Evolutionary conservation across 2,113 vertebrate species (phyloP).

Genomic region (Equus quagga): DNA sequence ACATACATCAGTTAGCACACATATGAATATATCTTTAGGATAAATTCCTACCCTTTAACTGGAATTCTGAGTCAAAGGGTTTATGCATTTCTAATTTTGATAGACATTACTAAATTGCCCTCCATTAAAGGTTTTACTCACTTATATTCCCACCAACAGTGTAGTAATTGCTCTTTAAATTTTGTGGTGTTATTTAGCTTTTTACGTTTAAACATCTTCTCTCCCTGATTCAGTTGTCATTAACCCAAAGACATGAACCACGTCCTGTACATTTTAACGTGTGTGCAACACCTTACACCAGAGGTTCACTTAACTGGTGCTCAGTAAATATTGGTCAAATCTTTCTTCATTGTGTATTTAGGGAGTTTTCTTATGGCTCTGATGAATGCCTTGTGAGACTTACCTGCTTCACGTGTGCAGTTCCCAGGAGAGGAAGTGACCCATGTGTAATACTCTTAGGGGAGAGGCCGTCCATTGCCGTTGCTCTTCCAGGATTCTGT

Average conservation of each 20-base stretch:
- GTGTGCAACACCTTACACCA: neutral
- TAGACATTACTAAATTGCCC: conserved; percentile 37
- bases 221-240: neutral
- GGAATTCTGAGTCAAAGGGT: neutral
- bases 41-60: conserved; percentile 20
- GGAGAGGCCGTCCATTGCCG: neutral
- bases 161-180: conserved; percentile 10
- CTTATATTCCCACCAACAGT: neutral
- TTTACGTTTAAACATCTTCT: neutral
- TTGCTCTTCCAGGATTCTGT: neutral
- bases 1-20: neutral
- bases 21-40: neutral
- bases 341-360: neutral
- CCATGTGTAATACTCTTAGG: neutral
- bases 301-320: neutral
- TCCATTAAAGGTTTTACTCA: neutral
- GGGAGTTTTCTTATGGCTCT: neutral
- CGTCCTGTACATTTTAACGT: neutral
- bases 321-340: neutral
- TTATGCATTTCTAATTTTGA: neutral
- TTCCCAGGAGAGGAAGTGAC: neutral
- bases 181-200: neutral
- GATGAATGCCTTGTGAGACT: neutral
- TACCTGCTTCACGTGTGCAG: neutral
- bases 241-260: neutral